Evolutionary conservation across 2,797 vertebrate species (phyloP).

Genomic region (Heterohyrax brucei): DNA sequence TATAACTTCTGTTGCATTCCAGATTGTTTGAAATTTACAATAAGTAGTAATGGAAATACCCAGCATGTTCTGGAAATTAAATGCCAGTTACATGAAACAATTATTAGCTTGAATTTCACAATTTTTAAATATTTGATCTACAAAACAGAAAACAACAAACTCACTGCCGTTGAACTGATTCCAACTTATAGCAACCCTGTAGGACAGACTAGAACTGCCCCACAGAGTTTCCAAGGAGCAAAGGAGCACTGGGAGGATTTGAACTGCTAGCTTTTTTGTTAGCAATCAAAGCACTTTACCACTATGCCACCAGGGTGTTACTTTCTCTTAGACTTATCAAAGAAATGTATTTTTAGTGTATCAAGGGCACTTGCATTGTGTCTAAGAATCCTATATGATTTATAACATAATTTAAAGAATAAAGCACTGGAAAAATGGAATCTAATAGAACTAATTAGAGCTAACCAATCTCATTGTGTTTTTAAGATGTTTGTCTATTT

Average conservation of each 20-base stretch:
- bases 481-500: conserved; percentile 47
- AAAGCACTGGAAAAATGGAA: conserved; percentile 48
- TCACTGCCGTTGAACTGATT: no score
- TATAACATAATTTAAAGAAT: conserved; percentile 42
- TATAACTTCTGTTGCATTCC: background rate
- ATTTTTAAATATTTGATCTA: conserved; percentile 22
- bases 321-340: background rate
- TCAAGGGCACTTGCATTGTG: background rate
- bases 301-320: no score
- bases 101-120: background rate
- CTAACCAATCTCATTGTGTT: conserved; percentile 1
- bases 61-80: background rate
- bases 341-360: background rate
- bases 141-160: background rate
- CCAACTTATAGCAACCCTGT: no score
- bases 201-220: no score
- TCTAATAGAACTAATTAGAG: background rate
- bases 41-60: background rate
- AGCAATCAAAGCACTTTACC: no score
- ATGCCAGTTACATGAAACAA: background rate
- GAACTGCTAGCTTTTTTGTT: no score
- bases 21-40: conserved; percentile 39
- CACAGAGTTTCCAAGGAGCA: no score
- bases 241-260: no score
- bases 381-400: conserved; percentile 4